Evolutionary conservation across 1,140 invertebrate species (phyloP).

Genomic region (Cephus cinctus): DNA sequence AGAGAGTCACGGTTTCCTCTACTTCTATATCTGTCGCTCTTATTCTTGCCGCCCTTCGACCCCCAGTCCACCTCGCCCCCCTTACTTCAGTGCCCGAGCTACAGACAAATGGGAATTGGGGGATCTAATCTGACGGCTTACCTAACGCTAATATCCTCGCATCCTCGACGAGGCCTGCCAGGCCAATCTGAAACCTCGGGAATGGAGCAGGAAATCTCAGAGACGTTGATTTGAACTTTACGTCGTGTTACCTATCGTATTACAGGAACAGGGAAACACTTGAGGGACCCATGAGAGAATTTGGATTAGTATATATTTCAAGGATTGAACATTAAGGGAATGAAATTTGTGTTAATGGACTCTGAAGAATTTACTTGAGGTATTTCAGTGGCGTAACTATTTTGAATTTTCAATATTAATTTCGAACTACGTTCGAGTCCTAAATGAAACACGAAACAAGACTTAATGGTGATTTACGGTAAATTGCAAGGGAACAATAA

Average conservation of each 20-base stretch:
- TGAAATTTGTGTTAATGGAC: too few relatives aligned
- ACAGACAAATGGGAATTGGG: slow-evolving; percentile 42
- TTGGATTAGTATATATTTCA: too few relatives aligned
- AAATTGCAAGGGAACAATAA: slow-evolving; percentile 46
- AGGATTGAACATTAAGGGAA: too few relatives aligned
- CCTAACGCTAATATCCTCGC: slow-evolving; percentile 38
- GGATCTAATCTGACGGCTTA: slow-evolving; percentile 45
- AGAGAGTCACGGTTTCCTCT: not conserved
- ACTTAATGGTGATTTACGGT: slow-evolving; percentile 42
- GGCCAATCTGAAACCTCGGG: slow-evolving; percentile 1
- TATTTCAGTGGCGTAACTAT: too few relatives aligned
- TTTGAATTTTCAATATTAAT: too few relatives aligned
- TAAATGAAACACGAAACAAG: not conserved
- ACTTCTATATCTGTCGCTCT: not conserved
- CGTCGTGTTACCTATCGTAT: slow-evolving; percentile 50
- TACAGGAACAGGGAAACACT: slow-evolving; percentile 20
- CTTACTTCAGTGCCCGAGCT: slow-evolving; percentile 14
- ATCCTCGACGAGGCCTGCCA: slow-evolving; percentile 30
- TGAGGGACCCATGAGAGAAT: too few relatives aligned
- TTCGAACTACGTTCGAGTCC: not conserved
- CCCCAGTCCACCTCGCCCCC: slow-evolving; percentile 5
- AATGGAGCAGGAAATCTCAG: not conserved
- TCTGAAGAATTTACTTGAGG: too few relatives aligned
- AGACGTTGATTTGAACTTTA: slow-evolving; percentile 17
- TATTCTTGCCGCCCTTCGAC: not conserved